Evolutionary conservation across 2,113 vertebrate species (phyloP).

Genomic region (Amphiprion percula): DNA sequence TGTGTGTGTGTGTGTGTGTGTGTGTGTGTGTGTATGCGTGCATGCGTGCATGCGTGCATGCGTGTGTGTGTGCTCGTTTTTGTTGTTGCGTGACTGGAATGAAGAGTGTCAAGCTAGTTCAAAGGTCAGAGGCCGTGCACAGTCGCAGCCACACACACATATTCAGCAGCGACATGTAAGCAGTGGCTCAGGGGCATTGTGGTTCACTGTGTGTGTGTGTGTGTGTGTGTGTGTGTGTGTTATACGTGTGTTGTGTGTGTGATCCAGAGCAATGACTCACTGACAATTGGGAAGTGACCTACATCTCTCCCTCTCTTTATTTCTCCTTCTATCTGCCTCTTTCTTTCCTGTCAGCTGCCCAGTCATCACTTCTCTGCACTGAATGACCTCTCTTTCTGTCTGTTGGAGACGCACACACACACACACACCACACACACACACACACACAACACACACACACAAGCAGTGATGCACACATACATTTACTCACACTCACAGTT

Average conservation of each 20-base stretch:
- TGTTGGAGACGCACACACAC: slow-evolving; percentile 27
- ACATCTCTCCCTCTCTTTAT: slow-evolving; percentile 72
- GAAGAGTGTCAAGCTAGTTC: slow-evolving; percentile 59
- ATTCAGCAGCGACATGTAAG: slow-evolving; percentile 44
- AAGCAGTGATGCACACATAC: too few species aligned
- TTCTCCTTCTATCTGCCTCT: slow-evolving; percentile 73
- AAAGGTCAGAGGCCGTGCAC: slow-evolving; percentile 69
- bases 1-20: too few species aligned
- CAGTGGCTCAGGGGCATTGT: slow-evolving; percentile 22
- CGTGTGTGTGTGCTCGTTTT: background rate
- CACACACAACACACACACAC: too few species aligned
- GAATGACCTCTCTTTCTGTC: slow-evolving; percentile 72
- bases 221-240: slow-evolving; percentile 33
- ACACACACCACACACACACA: background rate
- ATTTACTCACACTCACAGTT: slow-evolving; percentile 52
- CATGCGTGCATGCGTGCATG: slow-evolving; percentile 5
- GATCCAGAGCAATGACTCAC: slow-evolving; percentile 77
- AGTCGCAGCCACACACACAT: slow-evolving; percentile 38
- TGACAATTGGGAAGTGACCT: slow-evolving; percentile 81
- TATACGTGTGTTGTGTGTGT: slow-evolving; percentile 33
- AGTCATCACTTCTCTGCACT: slow-evolving; percentile 75
- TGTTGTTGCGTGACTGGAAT: slow-evolving; percentile 52
- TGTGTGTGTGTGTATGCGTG: background rate
- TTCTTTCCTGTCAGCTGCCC: slow-evolving; percentile 79
- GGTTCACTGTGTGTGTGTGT: slow-evolving; percentile 17